phyloP scores from a whole-genome alignment of 2,113 vertebrate species.

The Pelodiscus sinensis region DNA sequence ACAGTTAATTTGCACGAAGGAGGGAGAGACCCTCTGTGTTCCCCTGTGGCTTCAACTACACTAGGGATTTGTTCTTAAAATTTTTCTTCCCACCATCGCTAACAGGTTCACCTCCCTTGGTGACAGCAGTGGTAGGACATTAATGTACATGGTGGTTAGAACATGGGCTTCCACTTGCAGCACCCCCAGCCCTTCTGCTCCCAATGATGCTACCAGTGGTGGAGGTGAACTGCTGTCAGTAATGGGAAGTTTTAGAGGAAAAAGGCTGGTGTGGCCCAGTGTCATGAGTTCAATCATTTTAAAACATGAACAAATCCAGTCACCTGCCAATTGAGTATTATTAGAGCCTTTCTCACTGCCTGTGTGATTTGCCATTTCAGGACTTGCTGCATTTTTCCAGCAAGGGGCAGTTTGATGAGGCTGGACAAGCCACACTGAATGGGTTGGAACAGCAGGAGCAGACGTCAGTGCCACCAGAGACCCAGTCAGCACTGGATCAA shows the following conservation, averaged over 20 bases:
- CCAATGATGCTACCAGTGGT: neutral
- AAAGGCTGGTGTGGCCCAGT: neutral
- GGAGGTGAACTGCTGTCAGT: neutral
- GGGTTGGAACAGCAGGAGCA: constrained; percentile 87
- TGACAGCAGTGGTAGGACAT: neutral
- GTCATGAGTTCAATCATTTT: neutral
- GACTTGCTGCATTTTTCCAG: constrained; percentile 88
- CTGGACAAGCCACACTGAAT: constrained; percentile 79
- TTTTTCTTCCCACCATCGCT: neutral
- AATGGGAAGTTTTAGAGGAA: neutral
- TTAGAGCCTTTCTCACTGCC: neutral
- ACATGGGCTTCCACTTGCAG: neutral
- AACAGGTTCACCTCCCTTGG: neutral
- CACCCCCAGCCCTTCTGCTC: fast-evolving
- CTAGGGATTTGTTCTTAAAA: neutral
- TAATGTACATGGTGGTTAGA: neutral
- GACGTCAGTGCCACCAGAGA: constrained; percentile 73
- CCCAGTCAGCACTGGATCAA: constrained; percentile 72
- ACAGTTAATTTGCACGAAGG: fast-evolving
- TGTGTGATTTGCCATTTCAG: constrained; percentile 79
- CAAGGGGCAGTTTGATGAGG: constrained; percentile 87
- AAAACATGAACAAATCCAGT: neutral
- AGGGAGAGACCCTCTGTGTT: neutral
- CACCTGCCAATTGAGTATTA: neutral
- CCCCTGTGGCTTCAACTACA: neutral